These are phyloP conservation scores for Heliconius hortense DNA, from an alignment of 2,888 invertebrate genomes.

Conservation along the genomic window DNA sequence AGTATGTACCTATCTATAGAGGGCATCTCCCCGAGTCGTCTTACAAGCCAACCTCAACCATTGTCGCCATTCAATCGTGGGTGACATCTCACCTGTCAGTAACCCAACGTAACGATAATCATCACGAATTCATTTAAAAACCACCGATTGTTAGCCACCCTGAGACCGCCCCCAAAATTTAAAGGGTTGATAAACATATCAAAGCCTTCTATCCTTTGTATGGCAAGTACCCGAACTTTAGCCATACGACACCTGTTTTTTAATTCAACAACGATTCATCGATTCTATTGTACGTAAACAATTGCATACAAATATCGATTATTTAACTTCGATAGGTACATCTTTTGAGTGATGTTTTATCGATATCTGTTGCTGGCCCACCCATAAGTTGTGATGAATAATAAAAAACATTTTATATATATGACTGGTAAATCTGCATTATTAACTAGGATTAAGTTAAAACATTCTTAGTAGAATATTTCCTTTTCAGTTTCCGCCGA, in stretches of 20 bases:
- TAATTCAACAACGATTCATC: slow-evolving; percentile 62
- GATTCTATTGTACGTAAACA: slow-evolving; percentile 66
- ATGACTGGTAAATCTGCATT: neutral
- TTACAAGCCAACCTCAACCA: slow-evolving; percentile 56
- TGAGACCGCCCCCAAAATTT: slow-evolving; percentile 66
- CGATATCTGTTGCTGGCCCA: slow-evolving; percentile 61
- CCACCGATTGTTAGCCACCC: slow-evolving; percentile 64
- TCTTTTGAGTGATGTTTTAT: slow-evolving; percentile 59
- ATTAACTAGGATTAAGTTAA: neutral
- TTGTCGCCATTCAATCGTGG: slow-evolving; percentile 58
- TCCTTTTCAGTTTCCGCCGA: no score
- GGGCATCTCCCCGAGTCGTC: slow-evolving; percentile 68
- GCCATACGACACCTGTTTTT: slow-evolving; percentile 73
- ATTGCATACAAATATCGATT: slow-evolving; percentile 73
- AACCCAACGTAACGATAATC: slow-evolving; percentile 72
- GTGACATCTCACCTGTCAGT: slow-evolving; percentile 80
- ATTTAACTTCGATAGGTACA: slow-evolving; percentile 58
- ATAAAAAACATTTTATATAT: neutral
- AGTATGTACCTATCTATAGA: slow-evolving; percentile 49
- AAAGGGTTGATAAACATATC: slow-evolving; percentile 81
- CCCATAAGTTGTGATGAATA: slow-evolving; percentile 49
- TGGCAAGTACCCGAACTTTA: slow-evolving; percentile 49
- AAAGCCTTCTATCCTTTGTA: slow-evolving; percentile 62
- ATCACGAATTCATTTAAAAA: slow-evolving; percentile 72
- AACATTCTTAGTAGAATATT: neutral